Evolutionary conservation across 2,888 invertebrate genomes (phyloP).

Genomic region (Steromphala cineraria): DNA sequence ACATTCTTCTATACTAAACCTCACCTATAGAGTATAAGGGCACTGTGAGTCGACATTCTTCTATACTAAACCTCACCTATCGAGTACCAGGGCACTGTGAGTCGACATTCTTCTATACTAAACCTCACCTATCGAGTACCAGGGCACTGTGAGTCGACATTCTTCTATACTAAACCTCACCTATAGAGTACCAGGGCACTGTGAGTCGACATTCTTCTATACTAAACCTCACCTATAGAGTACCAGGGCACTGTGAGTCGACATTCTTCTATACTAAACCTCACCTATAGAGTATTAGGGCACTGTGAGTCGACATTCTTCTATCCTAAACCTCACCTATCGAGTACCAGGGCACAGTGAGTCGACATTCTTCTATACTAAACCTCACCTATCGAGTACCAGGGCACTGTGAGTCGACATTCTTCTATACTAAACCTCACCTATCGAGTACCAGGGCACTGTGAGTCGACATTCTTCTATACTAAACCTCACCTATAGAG

Average conservation of each 20-base stretch:
- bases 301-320: slow-evolving; percentile 12
- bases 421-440: not conserved
- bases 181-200: not conserved
- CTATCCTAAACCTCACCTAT: not conserved
- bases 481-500: not conserved
- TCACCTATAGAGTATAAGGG: not conserved
- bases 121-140: not conserved
- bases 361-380: slow-evolving; percentile 7
- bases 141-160: slow-evolving; percentile 2
- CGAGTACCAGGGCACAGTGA: not conserved
- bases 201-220: slow-evolving; percentile 12
- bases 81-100: not conserved
- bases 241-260: slow-evolving; percentile 1
- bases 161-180: not conserved
- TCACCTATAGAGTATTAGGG: not conserved
- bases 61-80: not conserved
- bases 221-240: not conserved
- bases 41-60: slow-evolving; percentile 12
- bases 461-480: slow-evolving; percentile 12
- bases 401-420: slow-evolving; percentile 2
- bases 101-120: slow-evolving; percentile 7
- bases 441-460: not conserved
- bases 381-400: not conserved
- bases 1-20: slow-evolving; percentile 13
- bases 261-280: slow-evolving; percentile 13